A percentile compares a stretch with the other conserved stretches of the same genome.
phyloP scores from a whole-genome alignment of 2,113 vertebrate genomes.

The Sporophila hypoxantha region DNA sequence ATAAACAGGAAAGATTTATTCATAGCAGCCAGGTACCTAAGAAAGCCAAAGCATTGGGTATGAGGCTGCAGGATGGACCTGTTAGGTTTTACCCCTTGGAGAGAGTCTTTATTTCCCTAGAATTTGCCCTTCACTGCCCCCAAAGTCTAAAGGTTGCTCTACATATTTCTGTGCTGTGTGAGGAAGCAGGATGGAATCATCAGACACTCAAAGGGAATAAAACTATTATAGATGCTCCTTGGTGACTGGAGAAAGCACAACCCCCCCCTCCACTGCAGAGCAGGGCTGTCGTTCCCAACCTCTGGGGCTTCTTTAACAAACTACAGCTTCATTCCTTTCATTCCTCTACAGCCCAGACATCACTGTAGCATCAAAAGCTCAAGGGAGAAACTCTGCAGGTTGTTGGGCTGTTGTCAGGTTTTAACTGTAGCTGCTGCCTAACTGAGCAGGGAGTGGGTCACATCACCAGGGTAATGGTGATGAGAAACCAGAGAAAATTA shows the following conservation, averaged over 20 bases:
- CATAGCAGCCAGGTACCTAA: not conserved
- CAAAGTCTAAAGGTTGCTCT: not conserved
- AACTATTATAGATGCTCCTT: not conserved
- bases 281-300: accelerated
- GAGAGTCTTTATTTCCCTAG: not conserved
- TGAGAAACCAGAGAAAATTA: not conserved
- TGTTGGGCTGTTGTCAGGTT: not conserved
- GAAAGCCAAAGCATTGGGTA: not conserved
- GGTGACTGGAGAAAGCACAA: not conserved
- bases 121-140: not conserved
- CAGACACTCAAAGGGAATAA: not conserved
- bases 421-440: not conserved
- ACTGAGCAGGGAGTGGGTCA: accelerated
- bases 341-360: not conserved
- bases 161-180: not conserved
- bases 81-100: not conserved
- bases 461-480: not conserved
- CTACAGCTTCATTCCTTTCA: not conserved
- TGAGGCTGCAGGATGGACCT: not conserved
- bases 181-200: not conserved
- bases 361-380: not conserved
- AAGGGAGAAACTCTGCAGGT: not conserved
- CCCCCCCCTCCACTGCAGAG: not conserved
- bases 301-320: not conserved
- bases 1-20: not conserved